Percentiles rank a stretch among this genome's conserved stretches.
Conservation (phyloP, 2,113 vertebrate genomes). For the Ptychochromis oligacanthus region DNA sequence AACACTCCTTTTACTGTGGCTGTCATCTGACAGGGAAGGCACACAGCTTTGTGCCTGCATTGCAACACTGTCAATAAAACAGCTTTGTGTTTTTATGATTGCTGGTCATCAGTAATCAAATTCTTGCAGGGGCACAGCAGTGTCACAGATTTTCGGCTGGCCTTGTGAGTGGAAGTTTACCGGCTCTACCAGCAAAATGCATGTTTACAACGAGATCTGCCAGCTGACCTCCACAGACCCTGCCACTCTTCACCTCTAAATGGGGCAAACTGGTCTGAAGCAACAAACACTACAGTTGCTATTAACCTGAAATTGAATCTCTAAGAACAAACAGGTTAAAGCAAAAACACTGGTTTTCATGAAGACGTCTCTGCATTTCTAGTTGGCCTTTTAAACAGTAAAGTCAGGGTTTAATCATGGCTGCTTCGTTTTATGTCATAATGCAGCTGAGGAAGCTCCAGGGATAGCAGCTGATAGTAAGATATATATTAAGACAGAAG, state of each 20-base stretch:
- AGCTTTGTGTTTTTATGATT: slow-evolving; percentile 49
- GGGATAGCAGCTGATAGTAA: not conserved
- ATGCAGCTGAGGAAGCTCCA: not conserved
- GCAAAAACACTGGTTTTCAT: not conserved
- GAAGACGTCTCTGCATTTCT: not conserved
- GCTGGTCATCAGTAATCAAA: not conserved
- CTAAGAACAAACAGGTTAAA: not conserved
- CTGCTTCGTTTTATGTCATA: not conserved
- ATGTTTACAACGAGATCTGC: not conserved
- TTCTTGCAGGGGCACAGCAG: not conserved
- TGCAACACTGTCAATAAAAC: not conserved
- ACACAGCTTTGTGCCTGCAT: not conserved
- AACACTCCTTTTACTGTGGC: not conserved
- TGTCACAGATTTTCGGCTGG: not conserved
- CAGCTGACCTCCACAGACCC: not conserved
- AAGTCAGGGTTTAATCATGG: not conserved
- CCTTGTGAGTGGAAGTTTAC: not conserved
- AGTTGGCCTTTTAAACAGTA: not conserved
- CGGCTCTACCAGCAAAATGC: not conserved
- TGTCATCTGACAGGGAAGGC: not conserved
- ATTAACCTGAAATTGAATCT: not conserved
- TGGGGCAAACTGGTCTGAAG: not conserved
- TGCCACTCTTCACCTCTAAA: not conserved
- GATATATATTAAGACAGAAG: not conserved
- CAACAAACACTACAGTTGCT: not conserved